A percentile compares a stretch with the other conserved stretches of the same genome.
phyloP scores from a whole-genome alignment of 2,797 vertebrate genomes.

The Cirrhinus molitorella region DNA sequence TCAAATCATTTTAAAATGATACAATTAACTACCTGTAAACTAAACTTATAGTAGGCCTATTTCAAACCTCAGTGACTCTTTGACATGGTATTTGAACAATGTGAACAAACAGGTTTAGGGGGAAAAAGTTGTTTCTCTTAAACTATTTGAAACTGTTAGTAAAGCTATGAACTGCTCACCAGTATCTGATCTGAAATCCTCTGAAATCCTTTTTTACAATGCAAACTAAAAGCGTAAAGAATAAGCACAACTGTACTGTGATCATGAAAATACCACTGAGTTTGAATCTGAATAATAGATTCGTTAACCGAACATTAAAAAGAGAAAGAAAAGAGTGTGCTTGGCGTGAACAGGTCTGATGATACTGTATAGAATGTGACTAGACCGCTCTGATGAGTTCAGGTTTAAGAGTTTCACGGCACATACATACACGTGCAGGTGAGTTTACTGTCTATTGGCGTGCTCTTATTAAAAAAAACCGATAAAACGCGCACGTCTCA shows the following conservation, averaged over 20 bases:
- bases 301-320: not conserved
- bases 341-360: not conserved
- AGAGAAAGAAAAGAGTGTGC: not conserved
- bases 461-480: not conserved
- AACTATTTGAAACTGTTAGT: not conserved
- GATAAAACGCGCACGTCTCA: not conserved
- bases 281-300: not conserved
- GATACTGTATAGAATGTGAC: not conserved
- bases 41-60: not conserved
- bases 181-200: not conserved
- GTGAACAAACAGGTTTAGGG: conserved; percentile 1
- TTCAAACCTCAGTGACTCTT: not conserved
- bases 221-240: not conserved
- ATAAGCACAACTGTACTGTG: not conserved
- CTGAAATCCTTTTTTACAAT: not conserved
- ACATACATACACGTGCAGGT: not conserved
- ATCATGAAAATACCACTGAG: not conserved
- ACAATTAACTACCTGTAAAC: not conserved
- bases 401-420: not conserved
- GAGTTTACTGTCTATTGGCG: not conserved
- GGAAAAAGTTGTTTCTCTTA: not conserved
- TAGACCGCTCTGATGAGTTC: conserved; percentile 23
- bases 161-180: not conserved
- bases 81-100: not conserved
- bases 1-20: not conserved